phyloP scores from a whole-genome alignment of 2,797 vertebrate genomes.

The Pantherophis vulpinus region DNA sequence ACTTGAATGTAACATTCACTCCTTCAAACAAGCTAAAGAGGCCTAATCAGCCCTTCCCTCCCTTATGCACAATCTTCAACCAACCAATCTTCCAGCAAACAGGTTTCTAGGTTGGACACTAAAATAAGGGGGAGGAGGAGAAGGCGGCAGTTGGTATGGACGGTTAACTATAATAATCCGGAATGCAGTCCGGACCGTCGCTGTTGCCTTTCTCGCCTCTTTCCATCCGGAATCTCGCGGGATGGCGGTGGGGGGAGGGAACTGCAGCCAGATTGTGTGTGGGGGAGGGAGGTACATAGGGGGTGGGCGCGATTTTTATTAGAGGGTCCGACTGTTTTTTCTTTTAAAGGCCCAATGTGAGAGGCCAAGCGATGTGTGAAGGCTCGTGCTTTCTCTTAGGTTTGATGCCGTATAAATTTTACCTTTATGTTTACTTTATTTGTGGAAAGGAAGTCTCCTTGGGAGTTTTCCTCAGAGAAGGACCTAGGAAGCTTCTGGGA shows the following conservation, averaged over 20 bases:
- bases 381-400: background rate
- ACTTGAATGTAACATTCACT: background rate
- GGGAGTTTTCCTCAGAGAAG: background rate
- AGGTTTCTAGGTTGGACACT: background rate
- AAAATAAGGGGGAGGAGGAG: background rate
- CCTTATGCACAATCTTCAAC: background rate
- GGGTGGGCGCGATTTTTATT: too few species aligned
- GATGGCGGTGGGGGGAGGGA: too few species aligned
- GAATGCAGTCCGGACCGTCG: background rate
- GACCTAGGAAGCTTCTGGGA: background rate
- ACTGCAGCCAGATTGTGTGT: too few species aligned
- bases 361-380: background rate
- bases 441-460: background rate
- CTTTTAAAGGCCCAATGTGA: background rate
- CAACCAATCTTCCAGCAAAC: background rate
- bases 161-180: background rate
- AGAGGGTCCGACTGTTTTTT: background rate
- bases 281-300: too few species aligned
- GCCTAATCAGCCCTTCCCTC: background rate
- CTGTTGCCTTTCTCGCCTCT: background rate
- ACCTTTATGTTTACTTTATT: background rate
- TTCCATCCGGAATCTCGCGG: background rate
- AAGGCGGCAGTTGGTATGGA: background rate
- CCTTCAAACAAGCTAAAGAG: background rate
- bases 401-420: background rate